phyloP scores from a whole-genome alignment of 2,888 invertebrate genomes.

The Caenorhabditis auriculariae region DNA sequence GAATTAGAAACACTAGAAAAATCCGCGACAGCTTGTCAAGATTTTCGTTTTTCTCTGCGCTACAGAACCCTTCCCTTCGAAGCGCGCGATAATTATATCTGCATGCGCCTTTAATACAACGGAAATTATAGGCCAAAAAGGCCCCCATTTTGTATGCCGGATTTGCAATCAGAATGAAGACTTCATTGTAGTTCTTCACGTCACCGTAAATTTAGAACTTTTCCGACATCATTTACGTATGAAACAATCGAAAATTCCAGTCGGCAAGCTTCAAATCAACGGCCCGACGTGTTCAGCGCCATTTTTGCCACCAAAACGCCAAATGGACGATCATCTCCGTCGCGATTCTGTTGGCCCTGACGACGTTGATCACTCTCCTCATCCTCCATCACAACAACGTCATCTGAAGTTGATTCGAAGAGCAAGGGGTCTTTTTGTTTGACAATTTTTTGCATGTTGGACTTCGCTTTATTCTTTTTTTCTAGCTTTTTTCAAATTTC shows the following conservation, averaged over 20 bases:
- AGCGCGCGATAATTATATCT: too few relatives aligned
- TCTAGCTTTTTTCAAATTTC: too few relatives aligned
- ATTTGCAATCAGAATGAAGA: too few relatives aligned
- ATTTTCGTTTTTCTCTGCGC: background rate
- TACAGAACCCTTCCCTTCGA: background rate
- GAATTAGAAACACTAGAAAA: background rate
- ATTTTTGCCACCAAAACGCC: constrained; percentile 55
- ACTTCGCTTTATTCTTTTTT: too few relatives aligned
- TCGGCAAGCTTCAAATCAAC: constrained; percentile 52
- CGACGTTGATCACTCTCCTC: constrained; percentile 23
- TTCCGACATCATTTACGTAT: background rate
- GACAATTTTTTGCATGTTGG: too few relatives aligned
- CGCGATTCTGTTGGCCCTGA: constrained; percentile 20
- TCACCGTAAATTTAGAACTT: background rate
- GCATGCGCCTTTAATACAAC: too few relatives aligned
- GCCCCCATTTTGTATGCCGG: too few relatives aligned
- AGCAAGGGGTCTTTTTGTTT: too few relatives aligned
- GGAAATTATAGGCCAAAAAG: too few relatives aligned
- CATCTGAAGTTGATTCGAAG: too few relatives aligned
- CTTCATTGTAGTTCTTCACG: too few relatives aligned
- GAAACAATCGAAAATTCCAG: constrained; percentile 13
- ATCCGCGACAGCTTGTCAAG: background rate
- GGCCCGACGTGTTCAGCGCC: constrained; percentile 57
- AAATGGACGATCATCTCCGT: constrained; percentile 59
- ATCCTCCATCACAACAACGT: constrained; percentile 12